These are phyloP conservation scores for Erpetoichthys calabaricus DNA, from an alignment of 2,797 vertebrate species.

Conservation along the genomic window DNA sequence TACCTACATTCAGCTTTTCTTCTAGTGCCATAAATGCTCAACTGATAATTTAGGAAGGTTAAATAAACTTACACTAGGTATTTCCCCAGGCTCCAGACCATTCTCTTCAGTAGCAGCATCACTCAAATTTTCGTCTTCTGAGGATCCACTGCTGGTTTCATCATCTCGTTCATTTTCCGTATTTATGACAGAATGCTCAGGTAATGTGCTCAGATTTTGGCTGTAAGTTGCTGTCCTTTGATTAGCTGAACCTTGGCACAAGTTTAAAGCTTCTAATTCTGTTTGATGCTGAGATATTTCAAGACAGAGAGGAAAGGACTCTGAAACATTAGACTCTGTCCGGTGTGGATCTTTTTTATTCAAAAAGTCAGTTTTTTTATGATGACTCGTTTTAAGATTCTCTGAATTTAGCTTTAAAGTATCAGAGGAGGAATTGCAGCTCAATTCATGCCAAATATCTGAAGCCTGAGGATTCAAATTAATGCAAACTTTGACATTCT, in stretches of 20 bases:
- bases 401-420: not conserved
- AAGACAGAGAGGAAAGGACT: constrained; percentile 27
- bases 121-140: constrained; percentile 42
- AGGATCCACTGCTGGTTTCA: constrained; percentile 33
- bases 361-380: constrained; percentile 20
- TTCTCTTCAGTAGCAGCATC: constrained; percentile 43
- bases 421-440: not conserved
- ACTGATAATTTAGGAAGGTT: not conserved
- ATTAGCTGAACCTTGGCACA: not conserved
- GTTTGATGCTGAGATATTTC: constrained; percentile 31
- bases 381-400: not conserved
- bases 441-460: constrained; percentile 49
- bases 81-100: constrained; percentile 57
- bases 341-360: constrained; percentile 18
- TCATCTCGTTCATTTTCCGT: constrained; percentile 20
- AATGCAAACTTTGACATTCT: not conserved
- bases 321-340: constrained; percentile 27
- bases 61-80: constrained; percentile 38
- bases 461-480: constrained; percentile 41
- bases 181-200: constrained; percentile 25
- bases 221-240: not conserved
- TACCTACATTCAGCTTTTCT: not conserved
- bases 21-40: not conserved
- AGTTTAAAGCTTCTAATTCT: constrained; percentile 8
- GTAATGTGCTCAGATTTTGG: constrained; percentile 13